Evolutionary conservation across 1,140 invertebrate species (phyloP), one percentile per base, ranked within the genome.

Genomic region (Charaxes varanes): DNA sequence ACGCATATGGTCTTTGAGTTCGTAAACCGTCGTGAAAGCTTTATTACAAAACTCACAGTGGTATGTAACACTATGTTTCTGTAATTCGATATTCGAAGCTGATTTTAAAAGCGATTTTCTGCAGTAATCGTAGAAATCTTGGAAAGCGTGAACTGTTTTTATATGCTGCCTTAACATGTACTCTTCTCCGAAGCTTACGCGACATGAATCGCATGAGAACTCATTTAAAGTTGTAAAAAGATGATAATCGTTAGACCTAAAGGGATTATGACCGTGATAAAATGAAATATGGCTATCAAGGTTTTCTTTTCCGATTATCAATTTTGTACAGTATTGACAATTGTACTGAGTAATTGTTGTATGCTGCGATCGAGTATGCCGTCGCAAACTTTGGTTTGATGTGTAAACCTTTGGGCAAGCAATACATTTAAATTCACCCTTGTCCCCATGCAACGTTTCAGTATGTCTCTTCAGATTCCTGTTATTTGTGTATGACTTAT

Each of bases 111-210:
- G 22, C 0, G 56, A 56, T 14, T 51, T 58, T 35, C 53, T 70
- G 35, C 76, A 80, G 18, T 76, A 77, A 4, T 58, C 50, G 19
- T 80, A 80, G 13, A 80, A 80, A 0, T 45, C 36, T 42, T 73
- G 50, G 7, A 80, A 80, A 0, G 62, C 48, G 36, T 80, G 76
- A 0, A 64, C 53, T 0, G 12, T 28, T 55, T 71, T 77, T 0
- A 77, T 46, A 22, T 80, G 76, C n/a, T 55, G 49, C 4, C 76
- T 44, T 15, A 80, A 43, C 4, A 16, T 10, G 0, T 46, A 8
- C 30, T 77, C 72, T 6, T 57, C 40, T 4, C 43, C 40, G 11
- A 61, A 80, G 2, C 4, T 19, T 2, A 44, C 44, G 2, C 53
- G 33, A 15, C 76, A 77, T 3, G 40, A 41, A 6, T 61, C 54